phyloP scores from a whole-genome alignment of 2,888 invertebrate genomes.

The Lochmaea capreae region DNA sequence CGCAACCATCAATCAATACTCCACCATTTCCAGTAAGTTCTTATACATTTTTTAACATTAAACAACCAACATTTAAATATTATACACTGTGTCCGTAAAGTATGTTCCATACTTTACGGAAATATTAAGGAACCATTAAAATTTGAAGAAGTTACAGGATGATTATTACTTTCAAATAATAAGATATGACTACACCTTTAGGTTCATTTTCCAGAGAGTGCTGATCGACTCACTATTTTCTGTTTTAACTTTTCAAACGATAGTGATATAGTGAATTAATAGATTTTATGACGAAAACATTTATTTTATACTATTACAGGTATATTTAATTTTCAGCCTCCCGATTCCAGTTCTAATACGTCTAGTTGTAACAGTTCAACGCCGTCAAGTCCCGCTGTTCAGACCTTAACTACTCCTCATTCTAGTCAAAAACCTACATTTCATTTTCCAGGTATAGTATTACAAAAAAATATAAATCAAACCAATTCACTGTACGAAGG shows the following conservation, averaged over 20 bases:
- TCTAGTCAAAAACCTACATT: constrained; percentile 71
- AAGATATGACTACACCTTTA: too few species aligned
- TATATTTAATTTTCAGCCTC: constrained; percentile 68
- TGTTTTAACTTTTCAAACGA: too few species aligned
- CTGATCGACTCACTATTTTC: too few species aligned
- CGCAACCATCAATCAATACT: constrained; percentile 70
- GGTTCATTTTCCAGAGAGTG: too few species aligned
- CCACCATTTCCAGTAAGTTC: constrained; percentile 70
- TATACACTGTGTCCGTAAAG: too few species aligned
- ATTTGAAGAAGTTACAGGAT: too few species aligned
- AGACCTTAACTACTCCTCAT: constrained; percentile 65
- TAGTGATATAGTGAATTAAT: too few species aligned
- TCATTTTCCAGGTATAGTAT: constrained; percentile 77
- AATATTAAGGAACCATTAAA: too few species aligned
- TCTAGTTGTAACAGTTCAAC: constrained; percentile 97
- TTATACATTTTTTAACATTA: not conserved
- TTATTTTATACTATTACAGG: constrained; percentile 26
- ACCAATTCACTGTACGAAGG: not conserved
- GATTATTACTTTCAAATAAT: too few species aligned
- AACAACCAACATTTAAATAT: too few species aligned
- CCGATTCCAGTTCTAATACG: constrained; percentile 92
- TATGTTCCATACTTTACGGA: too few species aligned
- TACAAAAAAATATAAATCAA: not conserved
- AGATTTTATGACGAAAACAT: not conserved
- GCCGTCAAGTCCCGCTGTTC: constrained; percentile 90